A percentile compares a stretch with the other conserved stretches of the same genome.
These are phyloP conservation scores for Syrmaticus mikado DNA, from an alignment of 2,113 vertebrate species.

Conservation along the genomic window DNA sequence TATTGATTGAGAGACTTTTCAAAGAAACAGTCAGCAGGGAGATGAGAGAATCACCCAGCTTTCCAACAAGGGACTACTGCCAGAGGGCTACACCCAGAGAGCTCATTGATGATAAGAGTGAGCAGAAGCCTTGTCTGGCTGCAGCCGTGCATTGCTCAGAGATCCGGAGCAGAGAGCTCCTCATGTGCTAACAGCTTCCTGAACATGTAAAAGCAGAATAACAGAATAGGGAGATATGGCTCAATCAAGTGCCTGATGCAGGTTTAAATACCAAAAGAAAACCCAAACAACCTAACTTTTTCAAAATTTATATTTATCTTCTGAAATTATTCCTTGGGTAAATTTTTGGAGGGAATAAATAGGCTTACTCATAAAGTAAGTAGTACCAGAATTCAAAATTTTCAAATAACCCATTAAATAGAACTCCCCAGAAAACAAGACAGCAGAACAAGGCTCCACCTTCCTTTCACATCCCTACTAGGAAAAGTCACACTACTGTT, in stretches of 20 bases:
- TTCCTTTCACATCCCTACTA: neutral
- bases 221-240: neutral
- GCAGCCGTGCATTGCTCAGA: neutral
- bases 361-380: neutral
- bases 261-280: neutral
- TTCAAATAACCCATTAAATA: neutral
- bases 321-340: neutral
- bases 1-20: neutral
- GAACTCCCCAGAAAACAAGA: rapidly evolving
- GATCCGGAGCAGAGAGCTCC: neutral
- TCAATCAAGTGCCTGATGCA: neutral
- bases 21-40: neutral
- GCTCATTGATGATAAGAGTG: neutral
- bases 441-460: neutral
- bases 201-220: neutral
- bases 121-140: neutral
- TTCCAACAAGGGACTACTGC: neutral
- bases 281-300: neutral
- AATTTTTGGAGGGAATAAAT: neutral
- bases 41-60: neutral
- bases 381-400: neutral
- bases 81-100: neutral
- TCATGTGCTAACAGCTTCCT: neutral
- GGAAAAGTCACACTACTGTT: neutral
- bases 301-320: neutral